phyloP scores from a whole-genome alignment of 2,888 invertebrate species.

The Salticus scenicus region DNA sequence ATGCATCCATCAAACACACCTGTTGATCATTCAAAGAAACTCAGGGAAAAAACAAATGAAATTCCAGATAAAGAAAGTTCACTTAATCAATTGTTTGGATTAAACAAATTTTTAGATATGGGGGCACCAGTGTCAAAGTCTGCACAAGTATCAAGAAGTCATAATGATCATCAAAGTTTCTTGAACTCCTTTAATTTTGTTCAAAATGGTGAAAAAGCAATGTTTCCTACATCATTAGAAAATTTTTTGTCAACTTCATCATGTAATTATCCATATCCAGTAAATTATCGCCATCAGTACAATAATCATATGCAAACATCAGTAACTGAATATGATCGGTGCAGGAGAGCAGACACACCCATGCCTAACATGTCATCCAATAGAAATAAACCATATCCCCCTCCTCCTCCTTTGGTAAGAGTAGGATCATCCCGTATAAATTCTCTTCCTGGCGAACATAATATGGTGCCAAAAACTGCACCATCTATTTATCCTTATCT shows the following conservation, averaged over 20 bases:
- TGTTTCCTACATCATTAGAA: slow-evolving; percentile 55
- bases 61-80: slow-evolving; percentile 58
- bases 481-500: slow-evolving; percentile 56
- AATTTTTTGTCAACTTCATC: slow-evolving; percentile 50
- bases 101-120: slow-evolving; percentile 48
- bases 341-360: slow-evolving; percentile 36
- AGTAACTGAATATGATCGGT: slow-evolving; percentile 37
- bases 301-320: slow-evolving; percentile 54
- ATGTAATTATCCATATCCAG: slow-evolving; percentile 60
- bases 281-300: slow-evolving; percentile 58
- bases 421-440: slow-evolving; percentile 29
- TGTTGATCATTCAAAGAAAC: slow-evolving; percentile 43
- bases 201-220: slow-evolving; percentile 33
- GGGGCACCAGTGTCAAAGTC: slow-evolving; percentile 23
- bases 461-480: slow-evolving; percentile 54
- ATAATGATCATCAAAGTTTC: slow-evolving; percentile 25
- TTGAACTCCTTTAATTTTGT: slow-evolving; percentile 19
- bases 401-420: slow-evolving; percentile 65
- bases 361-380: slow-evolving; percentile 40
- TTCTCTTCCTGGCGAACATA: slow-evolving; percentile 33
- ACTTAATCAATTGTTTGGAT: slow-evolving; percentile 50
- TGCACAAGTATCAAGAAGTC: slow-evolving; percentile 31
- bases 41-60: slow-evolving; percentile 62
- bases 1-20: slow-evolving; percentile 14
- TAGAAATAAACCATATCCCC: slow-evolving; percentile 42